These are phyloP conservation scores for Pseudorhombus dupliciocellatus DNA, from an alignment of 2,113 vertebrate genomes.

Conservation along the genomic window DNA sequence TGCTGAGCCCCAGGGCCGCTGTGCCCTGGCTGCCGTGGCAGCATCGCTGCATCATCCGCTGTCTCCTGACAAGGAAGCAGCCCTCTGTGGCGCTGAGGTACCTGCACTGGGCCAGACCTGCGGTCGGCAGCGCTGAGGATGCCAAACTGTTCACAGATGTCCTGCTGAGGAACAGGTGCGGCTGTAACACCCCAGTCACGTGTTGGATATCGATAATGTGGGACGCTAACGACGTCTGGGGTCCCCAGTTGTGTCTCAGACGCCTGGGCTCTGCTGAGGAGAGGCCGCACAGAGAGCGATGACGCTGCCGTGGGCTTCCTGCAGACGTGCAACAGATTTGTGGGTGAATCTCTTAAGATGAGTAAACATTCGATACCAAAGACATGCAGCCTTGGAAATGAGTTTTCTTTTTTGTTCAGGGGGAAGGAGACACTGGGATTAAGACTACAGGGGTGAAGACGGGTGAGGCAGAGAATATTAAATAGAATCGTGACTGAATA, in stretches of 20 bases:
- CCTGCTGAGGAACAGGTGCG: slow-evolving; percentile 67
- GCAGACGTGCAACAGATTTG: slow-evolving; percentile 44
- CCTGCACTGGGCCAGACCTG: slow-evolving; percentile 53
- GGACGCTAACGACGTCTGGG: background rate
- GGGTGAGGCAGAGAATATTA: slow-evolving; percentile 26
- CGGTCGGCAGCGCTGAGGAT: slow-evolving; percentile 51
- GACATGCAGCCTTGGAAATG: background rate
- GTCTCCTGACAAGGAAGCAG: slow-evolving; percentile 57
- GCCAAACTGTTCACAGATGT: slow-evolving; percentile 58
- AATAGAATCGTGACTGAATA: background rate
- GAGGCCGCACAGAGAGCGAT: slow-evolving; percentile 33
- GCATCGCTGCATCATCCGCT: slow-evolving; percentile 58
- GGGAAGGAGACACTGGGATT: slow-evolving; percentile 2
- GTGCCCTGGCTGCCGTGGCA: slow-evolving; percentile 57
- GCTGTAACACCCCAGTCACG: background rate
- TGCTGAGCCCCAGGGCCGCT: slow-evolving; percentile 59
- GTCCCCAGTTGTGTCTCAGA: slow-evolving; percentile 50
- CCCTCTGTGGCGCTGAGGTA: slow-evolving; percentile 53
- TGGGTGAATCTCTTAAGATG: slow-evolving; percentile 26
- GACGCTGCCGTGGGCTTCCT: slow-evolving; percentile 37
- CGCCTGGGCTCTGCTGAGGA: slow-evolving; percentile 58
- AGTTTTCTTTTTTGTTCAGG: slow-evolving; percentile 15
- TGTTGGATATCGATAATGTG: background rate
- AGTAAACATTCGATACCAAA: background rate
- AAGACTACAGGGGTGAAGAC: slow-evolving; percentile 11